A percentile compares a stretch with the other conserved stretches of the same genome.
phyloP scores from a whole-genome alignment of 2,888 invertebrate species.

The Ommatoiulus sabulosus region DNA sequence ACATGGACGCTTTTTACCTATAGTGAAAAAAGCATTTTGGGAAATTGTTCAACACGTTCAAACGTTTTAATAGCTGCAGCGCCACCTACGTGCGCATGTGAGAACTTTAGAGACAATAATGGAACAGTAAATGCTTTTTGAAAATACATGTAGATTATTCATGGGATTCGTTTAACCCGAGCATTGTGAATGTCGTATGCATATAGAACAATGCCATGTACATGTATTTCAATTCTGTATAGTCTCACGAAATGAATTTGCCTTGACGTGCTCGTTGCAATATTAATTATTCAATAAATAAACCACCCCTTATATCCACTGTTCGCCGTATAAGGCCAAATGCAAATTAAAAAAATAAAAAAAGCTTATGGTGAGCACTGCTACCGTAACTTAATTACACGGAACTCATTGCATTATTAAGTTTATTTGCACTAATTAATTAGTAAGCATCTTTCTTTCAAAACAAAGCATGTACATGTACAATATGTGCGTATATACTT shows the following conservation, averaged over 20 bases:
- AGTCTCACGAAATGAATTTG: constrained; percentile 1
- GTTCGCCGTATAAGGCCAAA: neutral
- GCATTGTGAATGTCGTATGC: neutral
- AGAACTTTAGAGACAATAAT: neutral
- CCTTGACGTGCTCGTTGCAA: neutral
- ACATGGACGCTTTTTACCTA: no score
- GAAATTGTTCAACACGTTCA: neutral
- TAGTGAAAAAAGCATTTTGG: neutral
- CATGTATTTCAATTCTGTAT: constrained; percentile 3
- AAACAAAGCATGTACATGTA: no score
- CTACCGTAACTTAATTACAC: neutral
- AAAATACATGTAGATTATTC: no score
- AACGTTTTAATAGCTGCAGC: neutral
- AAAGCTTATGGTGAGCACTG: neutral
- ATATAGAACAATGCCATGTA: neutral
- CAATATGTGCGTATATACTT: no score
- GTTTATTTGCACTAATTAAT: neutral
- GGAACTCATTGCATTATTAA: neutral
- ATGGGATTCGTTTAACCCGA: no score
- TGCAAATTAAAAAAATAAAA: neutral
- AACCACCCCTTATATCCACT: neutral
- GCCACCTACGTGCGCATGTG: neutral
- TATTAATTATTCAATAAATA: neutral
- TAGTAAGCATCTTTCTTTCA: neutral
- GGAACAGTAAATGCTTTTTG: no score